A percentile compares a stretch with the other conserved stretches of the same genome.
Conservation (phyloP, 2,113 vertebrate species). For the Todiramphus saurophagus region DNA sequence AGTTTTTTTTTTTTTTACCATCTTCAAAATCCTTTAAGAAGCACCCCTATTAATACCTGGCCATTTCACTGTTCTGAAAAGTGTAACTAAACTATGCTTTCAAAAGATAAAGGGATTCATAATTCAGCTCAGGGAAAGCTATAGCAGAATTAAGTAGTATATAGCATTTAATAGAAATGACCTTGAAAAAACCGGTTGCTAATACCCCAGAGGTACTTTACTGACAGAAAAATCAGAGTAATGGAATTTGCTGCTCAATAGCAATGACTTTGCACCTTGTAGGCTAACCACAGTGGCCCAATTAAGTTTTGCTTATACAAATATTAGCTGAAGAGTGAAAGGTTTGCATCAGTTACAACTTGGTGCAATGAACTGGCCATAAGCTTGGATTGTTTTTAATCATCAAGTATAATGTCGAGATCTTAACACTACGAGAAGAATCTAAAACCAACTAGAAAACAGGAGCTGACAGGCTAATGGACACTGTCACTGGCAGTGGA, state of each 20-base stretch:
- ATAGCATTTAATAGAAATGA: not conserved
- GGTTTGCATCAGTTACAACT: not conserved
- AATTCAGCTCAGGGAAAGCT: not conserved
- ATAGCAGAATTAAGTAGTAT: not conserved
- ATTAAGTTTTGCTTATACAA: not conserved
- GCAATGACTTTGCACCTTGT: not conserved
- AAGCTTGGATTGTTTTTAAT: not conserved
- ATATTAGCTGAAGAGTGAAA: not conserved
- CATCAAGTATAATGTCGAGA: not conserved
- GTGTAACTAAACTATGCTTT: not conserved
- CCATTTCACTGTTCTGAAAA: not conserved
- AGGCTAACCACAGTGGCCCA: not conserved
- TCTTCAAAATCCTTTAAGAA: not conserved
- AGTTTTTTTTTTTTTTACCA: not conserved
- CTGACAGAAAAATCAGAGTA: not conserved
- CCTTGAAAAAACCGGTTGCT: not conserved
- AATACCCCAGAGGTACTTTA: not conserved
- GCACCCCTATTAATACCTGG: not conserved
- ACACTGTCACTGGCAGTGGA: not conserved
- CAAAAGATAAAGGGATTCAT: not conserved
- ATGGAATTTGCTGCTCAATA: not conserved
- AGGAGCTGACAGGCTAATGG: not conserved
- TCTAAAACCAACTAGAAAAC: not conserved
- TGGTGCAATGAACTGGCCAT: not conserved
- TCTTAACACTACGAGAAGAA: not conserved